Base-by-base conservation (phyloP, 2,797 vertebrate genomes). In the Coreius guichenoti region DNA sequence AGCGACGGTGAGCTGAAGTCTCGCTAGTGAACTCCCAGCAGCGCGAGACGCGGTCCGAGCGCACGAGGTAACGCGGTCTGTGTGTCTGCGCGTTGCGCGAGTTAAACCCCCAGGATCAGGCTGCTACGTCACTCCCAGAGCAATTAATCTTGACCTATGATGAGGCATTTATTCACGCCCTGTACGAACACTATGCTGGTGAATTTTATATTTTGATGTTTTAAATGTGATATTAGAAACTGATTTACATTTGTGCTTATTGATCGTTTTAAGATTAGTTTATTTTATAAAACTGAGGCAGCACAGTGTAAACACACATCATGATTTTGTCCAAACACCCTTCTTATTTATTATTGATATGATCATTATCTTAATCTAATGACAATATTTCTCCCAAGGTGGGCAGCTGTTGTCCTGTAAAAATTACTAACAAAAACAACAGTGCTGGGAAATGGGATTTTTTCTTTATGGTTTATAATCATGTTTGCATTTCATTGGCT, bases 91-190 rank as follows among this genome's bases (percentile, higher is more conserved):
- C 63, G 74, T 47, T 3, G 49, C 39, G 74, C 68, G 83, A 87
- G 82, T 81, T 70, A 70, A 79, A 74, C 73, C 80, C 70, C n/a
- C 33, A 39, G 72, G 54, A 90, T 78, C 88, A 29, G 26, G 75
- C 76, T 90, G 87, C 93, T 88, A 95, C 95, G 95, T 96, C 95
- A 95, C 93, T 84, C 92, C 90, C 91, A 33, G 26, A 80, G 80
- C 26, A 56, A 85, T 84, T 90, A 81, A 87, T 86, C 84, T 88
- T 86, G 81, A 84, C 72, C 74, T 54, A 73, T 75, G 65, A 81
- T 84, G 43, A 43, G 39, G 23, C 72, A 31, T 84, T 84, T 73
- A 31, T 63, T 31, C 14, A 49, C 51, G 16, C 21, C 36, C 68
- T 36, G 31, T 29, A 5, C 13, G 26, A 72, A 39, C 8, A 33